Conservation (phyloP, 1,140 invertebrate species). For the Leptopilina boulardi region DNA sequence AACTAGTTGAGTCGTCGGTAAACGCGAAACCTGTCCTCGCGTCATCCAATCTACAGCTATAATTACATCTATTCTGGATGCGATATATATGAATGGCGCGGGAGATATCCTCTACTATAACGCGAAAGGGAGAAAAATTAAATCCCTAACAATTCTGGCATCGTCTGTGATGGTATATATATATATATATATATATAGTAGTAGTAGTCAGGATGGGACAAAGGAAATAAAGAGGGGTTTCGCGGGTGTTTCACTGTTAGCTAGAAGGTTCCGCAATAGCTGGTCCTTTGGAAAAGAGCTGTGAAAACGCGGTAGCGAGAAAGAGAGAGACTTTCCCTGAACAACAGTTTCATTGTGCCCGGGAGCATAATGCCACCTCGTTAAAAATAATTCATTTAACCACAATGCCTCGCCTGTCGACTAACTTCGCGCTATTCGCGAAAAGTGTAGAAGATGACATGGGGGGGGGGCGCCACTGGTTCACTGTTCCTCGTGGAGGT, state of each 20-base stretch:
- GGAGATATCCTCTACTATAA: background rate
- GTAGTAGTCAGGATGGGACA: background rate
- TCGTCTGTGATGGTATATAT: background rate
- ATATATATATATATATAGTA: no score
- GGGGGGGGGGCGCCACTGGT: background rate
- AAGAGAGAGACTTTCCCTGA: constrained; percentile 50
- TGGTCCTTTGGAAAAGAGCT: constrained; percentile 36
- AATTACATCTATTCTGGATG: constrained; percentile 20
- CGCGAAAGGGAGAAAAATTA: background rate
- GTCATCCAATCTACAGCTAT: constrained; percentile 28
- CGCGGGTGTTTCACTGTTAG: background rate
- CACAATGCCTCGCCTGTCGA: constrained; percentile 44
- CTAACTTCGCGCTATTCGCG: constrained; percentile 27
- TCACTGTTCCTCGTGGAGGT: background rate
- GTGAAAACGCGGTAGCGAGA: constrained; percentile 54
- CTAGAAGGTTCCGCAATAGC: background rate
- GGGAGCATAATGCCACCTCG: constrained; percentile 56
- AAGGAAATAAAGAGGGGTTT: background rate
- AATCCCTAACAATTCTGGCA: constrained; percentile 5
- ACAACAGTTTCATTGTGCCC: constrained; percentile 46
- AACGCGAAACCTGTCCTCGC: constrained; percentile 29
- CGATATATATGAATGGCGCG: constrained; percentile 1
- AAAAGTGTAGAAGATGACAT: constrained; percentile 16
- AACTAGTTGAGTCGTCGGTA: background rate
- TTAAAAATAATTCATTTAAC: constrained; percentile 67